Evolutionary conservation across 2,113 vertebrate genomes (phyloP), one percentile per base, ranked within the genome.

Genomic region (Macrotis lagotis): DNA sequence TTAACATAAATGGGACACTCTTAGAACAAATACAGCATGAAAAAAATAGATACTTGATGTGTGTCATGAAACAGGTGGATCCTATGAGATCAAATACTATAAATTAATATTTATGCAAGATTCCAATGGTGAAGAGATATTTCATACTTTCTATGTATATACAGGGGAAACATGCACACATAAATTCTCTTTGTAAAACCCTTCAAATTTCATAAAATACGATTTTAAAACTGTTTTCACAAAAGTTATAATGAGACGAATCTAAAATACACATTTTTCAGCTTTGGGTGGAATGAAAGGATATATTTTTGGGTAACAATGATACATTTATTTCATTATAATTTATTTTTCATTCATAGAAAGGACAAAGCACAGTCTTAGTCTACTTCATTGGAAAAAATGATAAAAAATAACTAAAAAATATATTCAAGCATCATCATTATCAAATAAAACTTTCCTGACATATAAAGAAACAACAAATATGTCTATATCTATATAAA

Each of bases 401-500:
- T 98, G 96, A 98, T 98, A 98, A 98, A 98, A 98, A 98, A 97
- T 97, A 99, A 98, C 98, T 98, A 98, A 98, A 98, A 97, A 98
- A 7, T 94, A 97, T 98, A 97, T 98, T 98, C 96, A 97, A 98
- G 98, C 98, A 98, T 98, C 97, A 98, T 98, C 98, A 98, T 98
- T 99, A 99, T 98, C 98, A 98, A 99, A 98, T 98, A 98, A 98
- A 97, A 97, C 93, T 98, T 97, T 98, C 95, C 96, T 98, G 98
- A 98, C 98, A 98, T 99, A 98, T 98, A 98, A 98, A 98, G 98
- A 98, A 99, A 99, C 97, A 98, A 98, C 97, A 98, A 98, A 98
- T 99, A 96, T 98, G 96, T 98, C 98, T 99, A 99, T 98, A 99
- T 96, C 98, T 99, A 98, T 99, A 99, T 98, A 99, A 99, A 99